phyloP scores from a whole-genome alignment of 2,888 invertebrate species.

The Nasonovia ribisnigri region DNA sequence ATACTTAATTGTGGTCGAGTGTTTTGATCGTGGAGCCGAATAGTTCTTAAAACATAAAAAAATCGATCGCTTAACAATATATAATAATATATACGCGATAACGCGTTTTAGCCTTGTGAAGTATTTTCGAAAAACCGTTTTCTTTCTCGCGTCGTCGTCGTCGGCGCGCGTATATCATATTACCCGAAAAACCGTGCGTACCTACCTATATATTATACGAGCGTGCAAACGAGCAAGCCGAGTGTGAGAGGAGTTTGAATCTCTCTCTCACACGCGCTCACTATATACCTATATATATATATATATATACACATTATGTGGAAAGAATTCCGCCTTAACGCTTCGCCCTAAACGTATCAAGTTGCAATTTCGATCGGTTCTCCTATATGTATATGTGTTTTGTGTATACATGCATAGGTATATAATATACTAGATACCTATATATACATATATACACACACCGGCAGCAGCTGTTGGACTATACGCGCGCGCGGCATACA shows the following conservation, averaged over 20 bases:
- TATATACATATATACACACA: not conserved
- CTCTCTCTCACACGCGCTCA: not conserved
- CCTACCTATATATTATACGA: not conserved
- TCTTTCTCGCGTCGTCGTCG: not conserved
- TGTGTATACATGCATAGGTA: not conserved
- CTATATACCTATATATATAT: not conserved
- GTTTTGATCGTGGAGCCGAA: not conserved
- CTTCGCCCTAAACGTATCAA: slow-evolving; percentile 57
- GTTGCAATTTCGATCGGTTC: slow-evolving; percentile 53
- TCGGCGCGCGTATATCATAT: slow-evolving; percentile 28
- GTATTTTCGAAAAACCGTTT: slow-evolving; percentile 38
- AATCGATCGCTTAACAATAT: not conserved
- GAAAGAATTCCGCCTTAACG: slow-evolving; percentile 62
- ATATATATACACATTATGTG: not conserved
- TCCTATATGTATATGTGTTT: slow-evolving; percentile 2
- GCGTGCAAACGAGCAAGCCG: not conserved
- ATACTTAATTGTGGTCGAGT: not conserved
- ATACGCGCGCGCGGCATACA: not conserved
- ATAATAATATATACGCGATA: not conserved
- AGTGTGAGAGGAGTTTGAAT: not conserved
- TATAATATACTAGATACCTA: not conserved
- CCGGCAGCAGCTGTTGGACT: not conserved
- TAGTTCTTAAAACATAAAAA: not conserved
- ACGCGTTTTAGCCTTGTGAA: not conserved
- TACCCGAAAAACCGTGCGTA: not conserved